Percentiles rank a stretch among this genome's conserved stretches.
These are phyloP conservation scores for Cygnus atratus DNA, from an alignment of 2,113 vertebrate genomes.

Conservation along the genomic window DNA sequence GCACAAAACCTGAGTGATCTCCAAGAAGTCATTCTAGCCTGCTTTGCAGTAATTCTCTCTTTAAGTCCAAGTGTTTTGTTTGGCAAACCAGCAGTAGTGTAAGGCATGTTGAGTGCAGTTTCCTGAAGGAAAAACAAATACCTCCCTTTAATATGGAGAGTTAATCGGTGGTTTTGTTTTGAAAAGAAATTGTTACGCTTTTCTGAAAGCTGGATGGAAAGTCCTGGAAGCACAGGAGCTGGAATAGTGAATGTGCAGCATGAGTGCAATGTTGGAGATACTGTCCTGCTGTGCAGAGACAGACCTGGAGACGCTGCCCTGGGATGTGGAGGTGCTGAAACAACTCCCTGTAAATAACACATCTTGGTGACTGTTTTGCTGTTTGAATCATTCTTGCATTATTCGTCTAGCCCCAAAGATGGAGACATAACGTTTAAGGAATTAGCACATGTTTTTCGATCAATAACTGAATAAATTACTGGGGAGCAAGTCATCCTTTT, in stretches of 20 bases:
- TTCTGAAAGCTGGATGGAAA: not conserved
- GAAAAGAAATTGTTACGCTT: not conserved
- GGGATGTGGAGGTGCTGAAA: not conserved
- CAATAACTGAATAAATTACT: not conserved
- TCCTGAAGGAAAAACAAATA: not conserved
- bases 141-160: not conserved
- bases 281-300: not conserved
- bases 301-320: not conserved
- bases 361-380: not conserved
- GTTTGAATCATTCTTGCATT: not conserved
- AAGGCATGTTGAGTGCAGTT: not conserved
- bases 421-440: not conserved
- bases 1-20: not conserved
- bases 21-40: not conserved
- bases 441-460: not conserved
- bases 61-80: not conserved
- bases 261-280: not conserved
- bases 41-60: not conserved
- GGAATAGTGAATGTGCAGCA: not conserved
- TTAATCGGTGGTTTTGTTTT: not conserved
- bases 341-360: not conserved
- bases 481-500: fast-evolving
- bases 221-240: not conserved
- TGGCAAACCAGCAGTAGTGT: not conserved
- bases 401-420: not conserved